These are phyloP conservation scores for Drosophila peninsularis DNA, from an alignment of 2,888 invertebrate genomes.

Conservation along the genomic window DNA sequence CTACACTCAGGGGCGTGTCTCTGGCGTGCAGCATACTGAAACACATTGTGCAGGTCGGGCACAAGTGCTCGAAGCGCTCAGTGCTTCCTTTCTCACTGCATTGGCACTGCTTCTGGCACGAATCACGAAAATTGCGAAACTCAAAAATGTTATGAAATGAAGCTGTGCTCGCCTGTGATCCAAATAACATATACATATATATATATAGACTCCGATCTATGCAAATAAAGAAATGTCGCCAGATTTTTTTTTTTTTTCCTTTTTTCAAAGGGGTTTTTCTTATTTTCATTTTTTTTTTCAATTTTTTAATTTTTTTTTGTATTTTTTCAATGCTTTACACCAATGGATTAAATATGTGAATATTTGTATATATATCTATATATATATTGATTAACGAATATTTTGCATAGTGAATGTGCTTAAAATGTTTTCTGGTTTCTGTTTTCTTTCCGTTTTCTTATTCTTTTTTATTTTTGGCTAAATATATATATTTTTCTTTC, in stretches of 20 bases:
- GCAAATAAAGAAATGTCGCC: constrained; percentile 43
- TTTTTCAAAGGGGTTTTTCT: constrained; percentile 38
- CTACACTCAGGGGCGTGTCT: constrained; percentile 42
- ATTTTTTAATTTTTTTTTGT: constrained; percentile 45
- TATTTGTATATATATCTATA: constrained; percentile 23
- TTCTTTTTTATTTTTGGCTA: neutral
- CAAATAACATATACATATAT: constrained; percentile 3
- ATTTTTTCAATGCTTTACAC: constrained; percentile 58
- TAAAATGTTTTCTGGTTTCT: constrained; percentile 17
- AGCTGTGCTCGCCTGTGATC: neutral
- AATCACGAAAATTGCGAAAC: neutral
- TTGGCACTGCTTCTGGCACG: constrained; percentile 1
- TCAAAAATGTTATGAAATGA: neutral
- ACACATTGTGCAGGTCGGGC: constrained; percentile 44
- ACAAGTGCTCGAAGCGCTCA: neutral
- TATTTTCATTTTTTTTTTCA: constrained; percentile 47
- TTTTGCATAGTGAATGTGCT: constrained; percentile 25
- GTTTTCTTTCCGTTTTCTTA: no score
- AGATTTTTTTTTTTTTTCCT: constrained; percentile 22
- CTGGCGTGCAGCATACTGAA: constrained; percentile 5
- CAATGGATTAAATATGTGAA: constrained; percentile 58
- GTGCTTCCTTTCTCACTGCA: constrained; percentile 1
- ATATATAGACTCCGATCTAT: constrained; percentile 5
- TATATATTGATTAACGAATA: constrained; percentile 30
- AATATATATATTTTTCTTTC: constrained; percentile 2